Percentiles rank a stretch among this genome's conserved stretches.
phyloP scores from a whole-genome alignment of 2,797 vertebrate genomes.

The Natrix natrix region DNA sequence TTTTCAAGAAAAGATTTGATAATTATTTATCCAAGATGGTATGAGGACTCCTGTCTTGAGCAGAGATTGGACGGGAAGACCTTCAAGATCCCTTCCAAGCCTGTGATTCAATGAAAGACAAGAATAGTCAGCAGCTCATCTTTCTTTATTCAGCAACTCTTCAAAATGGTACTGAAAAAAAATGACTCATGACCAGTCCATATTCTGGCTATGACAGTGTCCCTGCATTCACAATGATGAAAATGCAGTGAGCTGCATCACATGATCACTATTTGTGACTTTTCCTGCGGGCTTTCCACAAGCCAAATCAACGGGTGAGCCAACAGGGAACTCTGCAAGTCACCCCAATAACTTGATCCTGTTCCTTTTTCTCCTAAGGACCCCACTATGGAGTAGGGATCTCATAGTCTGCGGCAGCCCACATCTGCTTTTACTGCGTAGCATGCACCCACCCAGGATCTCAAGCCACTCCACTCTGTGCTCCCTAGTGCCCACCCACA shows the following conservation, averaged over 20 bases:
- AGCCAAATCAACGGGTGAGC: neutral
- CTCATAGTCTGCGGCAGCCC: neutral
- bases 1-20: neutral
- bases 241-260: neutral
- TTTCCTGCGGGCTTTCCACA: neutral
- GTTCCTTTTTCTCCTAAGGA: neutral
- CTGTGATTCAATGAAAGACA: neutral
- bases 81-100: neutral
- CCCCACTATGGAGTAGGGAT: neutral
- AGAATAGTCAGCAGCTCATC: neutral
- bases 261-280: neutral
- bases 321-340: neutral
- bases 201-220: neutral
- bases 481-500: neutral
- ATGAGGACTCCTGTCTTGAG: neutral
- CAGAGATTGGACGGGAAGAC: neutral
- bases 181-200: neutral
- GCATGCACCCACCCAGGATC: neutral
- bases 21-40: neutral
- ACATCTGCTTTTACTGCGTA: neutral
- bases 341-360: neutral
- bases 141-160: neutral
- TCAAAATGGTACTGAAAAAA: neutral
- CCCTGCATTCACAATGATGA: neutral
- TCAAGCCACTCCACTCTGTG: neutral